Evolutionary conservation across 2,797 vertebrate genomes (phyloP).

Genomic region (Centroberyx gerrardi): DNA sequence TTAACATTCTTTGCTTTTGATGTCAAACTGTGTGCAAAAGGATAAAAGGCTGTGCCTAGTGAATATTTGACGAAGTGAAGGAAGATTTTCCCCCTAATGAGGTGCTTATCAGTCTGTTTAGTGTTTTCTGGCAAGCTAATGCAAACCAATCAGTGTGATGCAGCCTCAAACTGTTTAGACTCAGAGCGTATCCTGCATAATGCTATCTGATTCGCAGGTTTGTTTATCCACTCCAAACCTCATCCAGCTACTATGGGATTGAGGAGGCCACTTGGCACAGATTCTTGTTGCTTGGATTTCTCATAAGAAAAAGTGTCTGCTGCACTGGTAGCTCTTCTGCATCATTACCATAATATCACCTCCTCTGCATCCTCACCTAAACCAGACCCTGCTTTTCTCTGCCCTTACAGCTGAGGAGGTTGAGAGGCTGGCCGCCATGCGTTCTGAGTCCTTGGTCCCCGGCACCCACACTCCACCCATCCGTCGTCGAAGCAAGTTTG

Average conservation of each 20-base stretch:
- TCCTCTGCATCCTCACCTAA: constrained; percentile 46
- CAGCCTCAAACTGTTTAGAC: constrained; percentile 60
- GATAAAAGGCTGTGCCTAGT: constrained; percentile 41
- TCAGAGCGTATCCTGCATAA: constrained; percentile 44
- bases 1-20: constrained; percentile 46
- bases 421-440: constrained; percentile 96
- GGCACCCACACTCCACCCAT: constrained; percentile 95
- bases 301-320: constrained; percentile 34
- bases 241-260: constrained; percentile 51
- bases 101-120: constrained; percentile 66
- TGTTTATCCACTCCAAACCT: constrained; percentile 50
- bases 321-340: constrained; percentile 16
- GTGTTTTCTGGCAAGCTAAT: constrained; percentile 52
- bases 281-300: constrained; percentile 43
- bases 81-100: constrained; percentile 58
- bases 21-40: constrained; percentile 28
- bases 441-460: constrained; percentile 94
- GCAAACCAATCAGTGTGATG: constrained; percentile 35
- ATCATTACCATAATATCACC: constrained; percentile 31
- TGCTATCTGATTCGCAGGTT: constrained; percentile 59
- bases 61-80: constrained; percentile 68
- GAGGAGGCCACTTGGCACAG: constrained; percentile 54
- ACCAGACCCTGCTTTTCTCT: constrained; percentile 3
- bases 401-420: constrained; percentile 92
- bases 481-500: constrained; percentile 95